A percentile compares a stretch with the other conserved stretches of the same genome.
Evolutionary conservation across 2,113 vertebrate species (phyloP).

Genomic region (Hippopotamus amphibius): DNA sequence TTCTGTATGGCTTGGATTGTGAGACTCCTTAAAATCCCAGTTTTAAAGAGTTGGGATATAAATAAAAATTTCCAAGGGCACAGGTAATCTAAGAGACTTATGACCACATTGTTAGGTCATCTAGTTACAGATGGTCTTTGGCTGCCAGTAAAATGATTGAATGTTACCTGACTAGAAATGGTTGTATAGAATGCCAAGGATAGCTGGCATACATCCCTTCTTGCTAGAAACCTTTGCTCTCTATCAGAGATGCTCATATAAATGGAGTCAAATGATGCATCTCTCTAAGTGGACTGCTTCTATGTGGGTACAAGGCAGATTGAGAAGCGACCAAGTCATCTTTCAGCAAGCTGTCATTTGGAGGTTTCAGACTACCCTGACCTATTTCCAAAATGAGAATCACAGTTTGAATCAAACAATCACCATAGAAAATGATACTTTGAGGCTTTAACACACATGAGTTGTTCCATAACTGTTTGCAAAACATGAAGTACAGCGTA

Average conservation of each 20-base stretch:
- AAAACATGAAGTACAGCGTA: neutral
- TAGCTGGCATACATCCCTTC: neutral
- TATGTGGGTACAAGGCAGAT: neutral
- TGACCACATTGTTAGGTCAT: neutral
- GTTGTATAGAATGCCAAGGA: neutral
- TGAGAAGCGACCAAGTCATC: neutral
- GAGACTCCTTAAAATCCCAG: neutral
- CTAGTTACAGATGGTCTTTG: slow-evolving; percentile 4
- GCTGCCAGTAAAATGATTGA: neutral
- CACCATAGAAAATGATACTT: neutral
- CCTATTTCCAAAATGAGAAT: slow-evolving; percentile 24
- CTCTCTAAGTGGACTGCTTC: neutral
- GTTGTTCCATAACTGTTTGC: neutral
- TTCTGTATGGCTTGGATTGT: neutral
- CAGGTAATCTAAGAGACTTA: slow-evolving; percentile 9
- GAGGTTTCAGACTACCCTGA: neutral
- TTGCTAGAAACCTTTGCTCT: neutral
- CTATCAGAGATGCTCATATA: neutral
- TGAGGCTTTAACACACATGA: neutral
- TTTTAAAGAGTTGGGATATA: neutral
- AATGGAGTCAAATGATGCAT: neutral
- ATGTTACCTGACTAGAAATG: neutral
- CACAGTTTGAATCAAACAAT: neutral
- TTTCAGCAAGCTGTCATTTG: neutral
- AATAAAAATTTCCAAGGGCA: neutral